These are phyloP conservation scores for Bombus pyrosoma DNA, from an alignment of 1,140 invertebrate species.

Conservation along the genomic window DNA sequence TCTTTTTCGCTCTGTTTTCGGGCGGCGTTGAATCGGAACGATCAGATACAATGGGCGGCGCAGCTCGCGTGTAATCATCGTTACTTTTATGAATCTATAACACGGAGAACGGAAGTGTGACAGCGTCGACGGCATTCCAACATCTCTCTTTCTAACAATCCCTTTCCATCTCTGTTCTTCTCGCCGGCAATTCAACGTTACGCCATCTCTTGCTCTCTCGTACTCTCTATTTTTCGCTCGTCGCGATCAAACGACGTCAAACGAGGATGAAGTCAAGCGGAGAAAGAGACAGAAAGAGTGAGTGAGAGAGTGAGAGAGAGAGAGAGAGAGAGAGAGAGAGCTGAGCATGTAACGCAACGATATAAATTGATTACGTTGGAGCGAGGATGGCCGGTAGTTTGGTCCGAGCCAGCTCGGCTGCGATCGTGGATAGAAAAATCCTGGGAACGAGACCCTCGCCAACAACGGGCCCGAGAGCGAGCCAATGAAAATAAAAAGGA, in stretches of 20 bases:
- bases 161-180: not conserved
- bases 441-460: conserved; percentile 81
- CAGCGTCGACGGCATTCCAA: conserved; percentile 71
- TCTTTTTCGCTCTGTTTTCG: not conserved
- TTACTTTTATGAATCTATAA: conserved; percentile 80
- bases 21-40: not conserved
- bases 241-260: conserved; percentile 28
- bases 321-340: conserved; percentile 50
- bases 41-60: not conserved
- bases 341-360: conserved; percentile 76
- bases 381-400: conserved; percentile 64
- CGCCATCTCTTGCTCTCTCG: not conserved
- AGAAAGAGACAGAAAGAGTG: conserved; percentile 43
- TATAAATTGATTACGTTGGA: conserved; percentile 82
- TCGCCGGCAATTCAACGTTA: conserved; percentile 66
- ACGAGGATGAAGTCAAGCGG: not conserved
- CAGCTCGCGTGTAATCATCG: not conserved
- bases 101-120: conserved; percentile 80
- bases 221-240: conserved; percentile 3
- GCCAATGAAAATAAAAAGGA: conserved; percentile 83
- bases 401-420: conserved; percentile 67
- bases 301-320: conserved; percentile 38
- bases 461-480: conserved; percentile 73
- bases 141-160: conserved; percentile 51
- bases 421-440: conserved; percentile 81